A percentile compares a stretch with the other conserved stretches of the same genome.
Evolutionary conservation across 2,888 invertebrate species (phyloP).

Genomic region (Octonoba sinensis): DNA sequence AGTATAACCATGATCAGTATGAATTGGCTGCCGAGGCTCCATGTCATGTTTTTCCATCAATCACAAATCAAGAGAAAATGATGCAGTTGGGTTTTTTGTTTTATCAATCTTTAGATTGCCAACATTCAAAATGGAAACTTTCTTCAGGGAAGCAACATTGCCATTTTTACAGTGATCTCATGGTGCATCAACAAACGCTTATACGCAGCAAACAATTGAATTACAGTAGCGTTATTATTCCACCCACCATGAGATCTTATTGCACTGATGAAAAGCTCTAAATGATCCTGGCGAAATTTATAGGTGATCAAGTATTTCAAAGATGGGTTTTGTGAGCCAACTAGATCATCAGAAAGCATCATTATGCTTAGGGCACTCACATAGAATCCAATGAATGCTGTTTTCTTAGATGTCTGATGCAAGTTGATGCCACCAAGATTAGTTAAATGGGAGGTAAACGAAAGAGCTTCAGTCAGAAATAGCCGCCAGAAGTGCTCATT

Average conservation of each 20-base stretch:
- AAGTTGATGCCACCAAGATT: neutral
- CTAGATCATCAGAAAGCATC: neutral
- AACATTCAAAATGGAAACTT: neutral
- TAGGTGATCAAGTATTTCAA: neutral
- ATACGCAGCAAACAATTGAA: neutral
- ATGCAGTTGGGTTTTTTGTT: neutral
- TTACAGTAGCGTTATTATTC: slow-evolving; percentile 1
- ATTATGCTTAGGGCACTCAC: neutral
- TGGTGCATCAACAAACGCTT: neutral
- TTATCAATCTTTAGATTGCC: neutral
- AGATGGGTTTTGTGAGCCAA: neutral
- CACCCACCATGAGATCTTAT: neutral
- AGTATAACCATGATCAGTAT: neutral
- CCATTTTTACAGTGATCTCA: neutral
- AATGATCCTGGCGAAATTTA: neutral
- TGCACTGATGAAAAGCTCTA: neutral
- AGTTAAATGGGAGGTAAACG: too few species aligned
- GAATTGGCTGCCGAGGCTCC: neutral
- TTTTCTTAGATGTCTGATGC: neutral
- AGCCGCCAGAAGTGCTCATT: too few species aligned
- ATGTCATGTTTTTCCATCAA: neutral
- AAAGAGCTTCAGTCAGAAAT: too few species aligned
- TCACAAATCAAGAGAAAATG: neutral
- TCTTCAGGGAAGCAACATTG: neutral
- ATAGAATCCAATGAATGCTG: neutral